Conservation (phyloP, 2,797 vertebrate species). For the Malurus splendens region DNA sequence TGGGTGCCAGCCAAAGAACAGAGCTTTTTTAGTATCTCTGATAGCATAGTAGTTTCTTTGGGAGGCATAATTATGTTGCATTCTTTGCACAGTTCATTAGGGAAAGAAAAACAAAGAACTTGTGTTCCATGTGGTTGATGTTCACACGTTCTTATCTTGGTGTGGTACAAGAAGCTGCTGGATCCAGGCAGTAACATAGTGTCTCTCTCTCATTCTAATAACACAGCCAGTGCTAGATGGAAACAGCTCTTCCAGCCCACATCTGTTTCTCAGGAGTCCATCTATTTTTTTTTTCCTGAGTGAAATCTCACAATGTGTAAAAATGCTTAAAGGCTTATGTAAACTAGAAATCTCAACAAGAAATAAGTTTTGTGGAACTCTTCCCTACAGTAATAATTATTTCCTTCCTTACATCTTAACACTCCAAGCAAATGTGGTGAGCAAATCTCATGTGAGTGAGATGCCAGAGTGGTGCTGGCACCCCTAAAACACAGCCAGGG, state of each 20-base stretch:
- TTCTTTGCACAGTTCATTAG: constrained; percentile 25
- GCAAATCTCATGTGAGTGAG: accelerated
- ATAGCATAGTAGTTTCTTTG: constrained; percentile 6
- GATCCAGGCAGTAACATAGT: not conserved
- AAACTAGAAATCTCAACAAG: not conserved
- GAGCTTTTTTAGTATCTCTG: constrained; percentile 12
- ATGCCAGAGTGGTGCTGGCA: not conserved
- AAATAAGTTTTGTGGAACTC: not conserved
- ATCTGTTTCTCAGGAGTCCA: not conserved
- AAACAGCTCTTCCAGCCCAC: not conserved
- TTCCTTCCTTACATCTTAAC: not conserved
- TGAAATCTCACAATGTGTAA: not conserved
- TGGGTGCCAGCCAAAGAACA: constrained; percentile 39
- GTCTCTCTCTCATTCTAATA: not conserved
- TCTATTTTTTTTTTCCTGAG: not conserved
- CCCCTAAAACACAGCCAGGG: not conserved
- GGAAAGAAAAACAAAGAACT: constrained; percentile 31
- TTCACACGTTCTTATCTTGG: constrained; percentile 18
- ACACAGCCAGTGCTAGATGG: not conserved
- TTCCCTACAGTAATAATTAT: not conserved
- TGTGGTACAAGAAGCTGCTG: not conserved
- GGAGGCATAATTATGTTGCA: constrained; percentile 6
- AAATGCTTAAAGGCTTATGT: not conserved
- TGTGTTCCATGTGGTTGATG: constrained; percentile 17
- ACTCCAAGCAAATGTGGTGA: not conserved